Evolutionary conservation across 2,113 vertebrate species (phyloP), one percentile per base, ranked within the genome.

Genomic region (Dipodomys spectabilis): DNA sequence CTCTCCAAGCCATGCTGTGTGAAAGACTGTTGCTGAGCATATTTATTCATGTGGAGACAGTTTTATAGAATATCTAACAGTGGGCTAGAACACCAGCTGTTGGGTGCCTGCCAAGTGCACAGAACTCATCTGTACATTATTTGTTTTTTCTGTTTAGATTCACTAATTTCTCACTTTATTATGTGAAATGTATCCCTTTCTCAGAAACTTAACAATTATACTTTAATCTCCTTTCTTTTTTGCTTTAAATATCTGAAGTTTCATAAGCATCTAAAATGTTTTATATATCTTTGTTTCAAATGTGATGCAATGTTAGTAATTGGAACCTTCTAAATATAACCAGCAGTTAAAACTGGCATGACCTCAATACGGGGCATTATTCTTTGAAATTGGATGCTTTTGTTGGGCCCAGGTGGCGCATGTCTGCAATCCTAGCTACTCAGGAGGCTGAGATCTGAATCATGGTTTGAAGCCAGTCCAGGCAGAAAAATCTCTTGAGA

Each of bases 31-130:
- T 23, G 65, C 64, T 96, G 93, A 83, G 49, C 32, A 57, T 90
- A 86, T 67, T 97, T 97, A 97, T 95, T 98, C 93, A 91, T 90
- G 75, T 96, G 95, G 92, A 96, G 92, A 97, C 35, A 94, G 82
- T 95, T 98, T 97, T 95, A 94, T 68, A 94, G 88, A 95, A 69
- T 86, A 94, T 80, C 93, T 96, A 93, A 94, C 91, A 69, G 44
- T 96, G 82, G 82, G 82, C 86, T 95, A 88, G 94, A 97, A 72
- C 85, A 94, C 67, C 94, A 97, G 96, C 95, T 96, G 88, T 73
- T 97, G 91, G 91, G 28, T 67, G 88, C 85, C 94, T 95, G 80
- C 94, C 95, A 96, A 97, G 92, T 97, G 85, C 96, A 92, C 65
- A 96, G 53, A 90, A 82, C 75, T 97, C 97, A 90, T 97, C 85